Evolutionary conservation across 2,888 invertebrate species (phyloP).

Genomic region (Epinotia brunnichana): DNA sequence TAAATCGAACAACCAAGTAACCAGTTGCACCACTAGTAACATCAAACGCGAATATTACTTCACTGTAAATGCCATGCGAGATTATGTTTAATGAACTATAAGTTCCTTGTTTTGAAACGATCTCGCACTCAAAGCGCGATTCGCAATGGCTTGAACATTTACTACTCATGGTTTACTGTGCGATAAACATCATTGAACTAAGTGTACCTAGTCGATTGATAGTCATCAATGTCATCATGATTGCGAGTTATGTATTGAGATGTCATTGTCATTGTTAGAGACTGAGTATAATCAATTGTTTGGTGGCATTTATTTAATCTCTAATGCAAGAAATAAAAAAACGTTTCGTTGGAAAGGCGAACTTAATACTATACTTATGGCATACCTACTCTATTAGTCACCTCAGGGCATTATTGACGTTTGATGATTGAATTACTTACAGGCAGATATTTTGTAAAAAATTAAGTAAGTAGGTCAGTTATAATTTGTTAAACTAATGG

Average conservation of each 20-base stretch:
- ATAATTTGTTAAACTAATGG: background rate
- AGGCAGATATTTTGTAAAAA: background rate
- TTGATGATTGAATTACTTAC: slow-evolving; percentile 22
- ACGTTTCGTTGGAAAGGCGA: too few species aligned
- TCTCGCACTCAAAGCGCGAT: slow-evolving; percentile 28
- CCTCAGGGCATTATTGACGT: background rate
- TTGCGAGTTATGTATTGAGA: slow-evolving; percentile 18
- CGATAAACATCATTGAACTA: slow-evolving; percentile 17
- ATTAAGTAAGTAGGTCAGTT: slow-evolving; percentile 1
- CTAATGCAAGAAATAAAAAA: too few species aligned
- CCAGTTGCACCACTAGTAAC: slow-evolving; percentile 29
- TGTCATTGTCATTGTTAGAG: slow-evolving; percentile 16
- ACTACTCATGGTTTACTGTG: background rate
- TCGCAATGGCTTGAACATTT: slow-evolving; percentile 13
- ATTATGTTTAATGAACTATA: slow-evolving; percentile 39
- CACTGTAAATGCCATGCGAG: slow-evolving; percentile 39
- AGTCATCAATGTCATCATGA: slow-evolving; percentile 27
- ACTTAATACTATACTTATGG: too few species aligned
- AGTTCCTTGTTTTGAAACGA: slow-evolving; percentile 43
- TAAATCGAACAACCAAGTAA: slow-evolving; percentile 17
- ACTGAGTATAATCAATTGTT: background rate
- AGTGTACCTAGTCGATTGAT: background rate
- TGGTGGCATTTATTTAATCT: background rate
- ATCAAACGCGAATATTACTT: slow-evolving; percentile 37
- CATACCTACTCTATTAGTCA: too few species aligned